Evolutionary conservation across 2,113 vertebrate species (phyloP).

Genomic region (Periophthalmodon schlosseri): DNA sequence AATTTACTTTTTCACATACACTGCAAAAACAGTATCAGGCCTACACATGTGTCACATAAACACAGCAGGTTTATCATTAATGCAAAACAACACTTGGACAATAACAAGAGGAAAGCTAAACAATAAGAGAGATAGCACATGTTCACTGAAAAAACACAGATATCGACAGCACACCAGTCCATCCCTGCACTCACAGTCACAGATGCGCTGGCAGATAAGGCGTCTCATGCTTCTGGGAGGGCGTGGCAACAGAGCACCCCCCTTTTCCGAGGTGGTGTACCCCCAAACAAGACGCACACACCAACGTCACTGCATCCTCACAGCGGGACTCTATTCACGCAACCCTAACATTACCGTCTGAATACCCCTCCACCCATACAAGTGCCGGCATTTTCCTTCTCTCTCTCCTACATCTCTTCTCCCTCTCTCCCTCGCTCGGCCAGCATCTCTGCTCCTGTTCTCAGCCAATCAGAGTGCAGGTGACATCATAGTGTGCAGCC

Average conservation of each 20-base stretch:
- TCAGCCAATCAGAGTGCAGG: constrained; percentile 87
- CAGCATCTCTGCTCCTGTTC: constrained; percentile 85
- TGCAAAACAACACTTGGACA: constrained; percentile 9
- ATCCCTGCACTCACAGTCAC: constrained; percentile 95
- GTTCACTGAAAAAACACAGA: constrained; percentile 25
- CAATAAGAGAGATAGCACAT: constrained; percentile 15
- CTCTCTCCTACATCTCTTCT: constrained; percentile 44
- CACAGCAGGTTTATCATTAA: constrained; percentile 5
- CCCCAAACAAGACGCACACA: constrained; percentile 63
- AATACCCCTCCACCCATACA: constrained; percentile 60
- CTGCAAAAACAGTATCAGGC: constrained; percentile 15
- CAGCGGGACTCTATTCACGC: constrained; percentile 31
- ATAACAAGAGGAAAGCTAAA: constrained; percentile 5
- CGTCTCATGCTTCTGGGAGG: constrained; percentile 91
- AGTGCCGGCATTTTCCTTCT: constrained; percentile 74
- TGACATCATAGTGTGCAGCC: constrained; percentile 95
- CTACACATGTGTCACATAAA: constrained; percentile 1
- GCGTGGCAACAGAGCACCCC: constrained; percentile 59
- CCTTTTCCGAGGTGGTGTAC: constrained; percentile 61
- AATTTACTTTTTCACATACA: constrained; percentile 26
- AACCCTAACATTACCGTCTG: constrained; percentile 26
- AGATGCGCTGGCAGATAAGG: constrained; percentile 98
- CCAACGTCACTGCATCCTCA: constrained; percentile 52
- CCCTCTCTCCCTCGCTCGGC: constrained; percentile 69
- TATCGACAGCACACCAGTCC: constrained; percentile 66